These are phyloP conservation scores for Rhabdomys pumilio DNA, from an alignment of 2,797 vertebrate genomes.

Conservation along the genomic window DNA sequence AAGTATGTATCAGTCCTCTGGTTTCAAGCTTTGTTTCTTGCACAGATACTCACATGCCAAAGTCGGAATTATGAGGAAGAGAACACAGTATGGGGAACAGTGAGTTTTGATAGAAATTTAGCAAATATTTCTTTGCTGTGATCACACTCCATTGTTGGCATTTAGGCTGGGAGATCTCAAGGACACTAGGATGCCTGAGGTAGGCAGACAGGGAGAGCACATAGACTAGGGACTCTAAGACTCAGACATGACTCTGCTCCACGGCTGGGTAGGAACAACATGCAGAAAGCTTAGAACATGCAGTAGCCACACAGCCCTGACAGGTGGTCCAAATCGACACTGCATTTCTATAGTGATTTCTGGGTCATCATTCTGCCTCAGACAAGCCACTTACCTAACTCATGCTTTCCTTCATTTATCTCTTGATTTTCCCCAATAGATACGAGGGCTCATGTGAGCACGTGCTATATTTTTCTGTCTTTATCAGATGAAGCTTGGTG, in stretches of 20 bases:
- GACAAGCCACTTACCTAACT: background rate
- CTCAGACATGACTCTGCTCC: background rate
- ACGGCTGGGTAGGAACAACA: accelerated
- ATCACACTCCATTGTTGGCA: background rate
- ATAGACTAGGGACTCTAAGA: background rate
- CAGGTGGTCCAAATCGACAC: background rate
- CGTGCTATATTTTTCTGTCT: background rate
- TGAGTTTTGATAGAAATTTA: background rate
- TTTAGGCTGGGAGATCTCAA: background rate
- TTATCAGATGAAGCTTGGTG: background rate
- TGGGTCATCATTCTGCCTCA: background rate
- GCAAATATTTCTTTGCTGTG: background rate
- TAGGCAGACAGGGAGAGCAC: background rate
- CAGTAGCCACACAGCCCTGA: background rate
- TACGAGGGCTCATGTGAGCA: background rate
- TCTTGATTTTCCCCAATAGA: background rate
- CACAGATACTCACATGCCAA: background rate
- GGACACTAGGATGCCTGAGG: background rate
- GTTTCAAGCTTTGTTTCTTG: background rate
- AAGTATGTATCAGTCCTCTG: background rate
- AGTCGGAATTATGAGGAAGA: background rate
- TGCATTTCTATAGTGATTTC: background rate
- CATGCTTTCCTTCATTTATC: background rate
- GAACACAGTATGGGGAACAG: background rate
- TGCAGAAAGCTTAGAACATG: background rate